These are phyloP conservation scores for Tragelaphus strepsiceros DNA, from an alignment of 2,113 vertebrate genomes.

Conservation along the genomic window DNA sequence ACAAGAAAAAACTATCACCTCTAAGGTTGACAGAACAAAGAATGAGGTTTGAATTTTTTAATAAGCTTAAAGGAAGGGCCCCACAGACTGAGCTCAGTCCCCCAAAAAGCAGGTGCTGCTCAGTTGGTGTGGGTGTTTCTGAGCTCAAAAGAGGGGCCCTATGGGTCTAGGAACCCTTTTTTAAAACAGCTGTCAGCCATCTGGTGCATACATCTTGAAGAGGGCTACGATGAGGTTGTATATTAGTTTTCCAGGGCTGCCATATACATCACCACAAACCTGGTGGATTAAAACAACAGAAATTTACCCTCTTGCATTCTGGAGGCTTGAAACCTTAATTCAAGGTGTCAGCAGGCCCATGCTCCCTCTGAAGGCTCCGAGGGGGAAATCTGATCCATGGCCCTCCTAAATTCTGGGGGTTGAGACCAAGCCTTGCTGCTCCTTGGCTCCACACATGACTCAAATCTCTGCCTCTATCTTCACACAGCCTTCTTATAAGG, in stretches of 20 bases:
- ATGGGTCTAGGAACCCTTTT: neutral
- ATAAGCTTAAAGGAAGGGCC: neutral
- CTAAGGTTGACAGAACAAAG: neutral
- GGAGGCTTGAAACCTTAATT: neutral
- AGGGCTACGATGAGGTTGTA: neutral
- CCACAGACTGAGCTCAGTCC: neutral
- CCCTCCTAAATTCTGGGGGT: neutral
- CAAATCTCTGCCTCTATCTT: neutral
- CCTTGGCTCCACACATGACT: neutral
- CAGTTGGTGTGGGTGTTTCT: neutral
- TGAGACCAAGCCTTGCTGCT: neutral
- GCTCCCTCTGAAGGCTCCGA: neutral
- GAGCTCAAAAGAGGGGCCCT: neutral
- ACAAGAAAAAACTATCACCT: neutral
- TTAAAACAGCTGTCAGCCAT: neutral
- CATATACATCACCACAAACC: neutral
- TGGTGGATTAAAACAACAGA: neutral
- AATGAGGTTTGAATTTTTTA: neutral
- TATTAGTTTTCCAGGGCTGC: neutral
- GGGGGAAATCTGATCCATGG: neutral
- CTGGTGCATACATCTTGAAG: neutral
- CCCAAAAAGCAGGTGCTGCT: neutral
- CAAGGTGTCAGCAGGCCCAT: neutral
- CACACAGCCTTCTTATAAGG: neutral
- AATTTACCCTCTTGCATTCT: neutral